These are phyloP conservation scores for Corvus hawaiiensis DNA, from an alignment of 2,113 vertebrate genomes.

Conservation along the genomic window DNA sequence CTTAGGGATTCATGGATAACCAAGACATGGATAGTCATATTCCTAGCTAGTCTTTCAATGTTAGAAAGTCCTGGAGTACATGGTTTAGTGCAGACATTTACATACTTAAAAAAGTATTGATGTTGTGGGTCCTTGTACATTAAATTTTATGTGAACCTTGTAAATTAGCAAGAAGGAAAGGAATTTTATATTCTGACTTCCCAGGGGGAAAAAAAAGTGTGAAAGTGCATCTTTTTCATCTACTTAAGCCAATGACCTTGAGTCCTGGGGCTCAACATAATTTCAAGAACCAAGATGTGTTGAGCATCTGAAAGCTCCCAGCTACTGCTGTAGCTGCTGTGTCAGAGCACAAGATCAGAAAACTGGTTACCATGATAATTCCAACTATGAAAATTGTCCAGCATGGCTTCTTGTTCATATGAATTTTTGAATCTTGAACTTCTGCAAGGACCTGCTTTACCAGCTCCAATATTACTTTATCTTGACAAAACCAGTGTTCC, in stretches of 20 bases:
- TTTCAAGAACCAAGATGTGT: background rate
- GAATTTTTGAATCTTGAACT: background rate
- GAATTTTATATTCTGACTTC: background rate
- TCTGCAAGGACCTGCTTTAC: background rate
- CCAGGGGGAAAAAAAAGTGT: fast-evolving
- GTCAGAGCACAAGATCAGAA: background rate
- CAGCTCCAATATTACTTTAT: background rate
- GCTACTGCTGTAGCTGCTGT: background rate
- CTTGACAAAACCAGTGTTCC: background rate
- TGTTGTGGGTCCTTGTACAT: background rate
- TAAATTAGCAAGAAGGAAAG: background rate
- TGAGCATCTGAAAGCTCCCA: background rate
- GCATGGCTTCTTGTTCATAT: background rate
- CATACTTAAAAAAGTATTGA: background rate
- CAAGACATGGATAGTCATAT: background rate
- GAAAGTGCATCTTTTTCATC: background rate
- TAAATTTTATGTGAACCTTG: background rate
- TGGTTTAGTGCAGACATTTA: background rate
- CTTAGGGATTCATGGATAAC: background rate
- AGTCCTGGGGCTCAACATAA: background rate
- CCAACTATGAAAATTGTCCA: background rate
- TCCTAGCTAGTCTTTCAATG: background rate
- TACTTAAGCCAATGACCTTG: background rate
- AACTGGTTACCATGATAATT: background rate
- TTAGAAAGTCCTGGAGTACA: background rate